A percentile compares a stretch with the other conserved stretches of the same genome.
These are phyloP conservation scores for Elysia chlorotica DNA, from an alignment of 1,140 invertebrate genomes.

Conservation along the genomic window DNA sequence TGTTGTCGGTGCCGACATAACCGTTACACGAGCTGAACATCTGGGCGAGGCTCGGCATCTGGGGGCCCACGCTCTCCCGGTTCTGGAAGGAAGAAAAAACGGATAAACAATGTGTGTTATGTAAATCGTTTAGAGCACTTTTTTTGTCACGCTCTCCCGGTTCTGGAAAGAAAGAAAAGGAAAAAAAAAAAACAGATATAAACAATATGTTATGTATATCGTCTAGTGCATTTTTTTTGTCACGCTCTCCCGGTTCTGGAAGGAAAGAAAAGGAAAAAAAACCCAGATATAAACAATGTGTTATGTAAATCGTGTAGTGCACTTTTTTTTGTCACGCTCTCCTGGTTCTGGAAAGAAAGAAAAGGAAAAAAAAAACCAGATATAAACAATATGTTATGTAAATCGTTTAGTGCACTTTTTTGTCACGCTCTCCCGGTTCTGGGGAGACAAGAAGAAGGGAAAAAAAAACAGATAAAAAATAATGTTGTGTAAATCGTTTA, in stretches of 20 bases:
- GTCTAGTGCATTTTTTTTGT: neutral
- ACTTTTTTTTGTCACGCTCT: neutral
- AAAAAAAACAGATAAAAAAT: neutral
- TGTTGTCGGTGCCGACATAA: slow-evolving; percentile 32
- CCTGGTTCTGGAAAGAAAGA: neutral
- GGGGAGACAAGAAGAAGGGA: neutral
- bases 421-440: neutral
- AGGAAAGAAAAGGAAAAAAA: neutral
- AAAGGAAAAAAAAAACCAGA: neutral
- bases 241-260: neutral
- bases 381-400: neutral
- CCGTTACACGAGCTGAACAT: slow-evolving; percentile 47
- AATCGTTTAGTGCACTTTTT: neutral
- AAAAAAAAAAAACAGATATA: neutral
- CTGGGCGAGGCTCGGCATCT: slow-evolving; percentile 43
- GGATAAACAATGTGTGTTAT: neutral
- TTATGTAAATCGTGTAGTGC: neutral
- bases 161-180: neutral
- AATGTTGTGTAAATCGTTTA: neutral
- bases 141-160: neutral
- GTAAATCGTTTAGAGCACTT: neutral
- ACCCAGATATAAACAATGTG: neutral
- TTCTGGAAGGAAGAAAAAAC: slow-evolving; percentile 23
- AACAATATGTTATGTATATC: neutral
- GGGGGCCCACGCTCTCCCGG: slow-evolving; percentile 45